Evolutionary conservation across 2,797 vertebrate species (phyloP), one percentile per base, ranked within the genome.

Genomic region (Pachyuromys duprasi): DNA sequence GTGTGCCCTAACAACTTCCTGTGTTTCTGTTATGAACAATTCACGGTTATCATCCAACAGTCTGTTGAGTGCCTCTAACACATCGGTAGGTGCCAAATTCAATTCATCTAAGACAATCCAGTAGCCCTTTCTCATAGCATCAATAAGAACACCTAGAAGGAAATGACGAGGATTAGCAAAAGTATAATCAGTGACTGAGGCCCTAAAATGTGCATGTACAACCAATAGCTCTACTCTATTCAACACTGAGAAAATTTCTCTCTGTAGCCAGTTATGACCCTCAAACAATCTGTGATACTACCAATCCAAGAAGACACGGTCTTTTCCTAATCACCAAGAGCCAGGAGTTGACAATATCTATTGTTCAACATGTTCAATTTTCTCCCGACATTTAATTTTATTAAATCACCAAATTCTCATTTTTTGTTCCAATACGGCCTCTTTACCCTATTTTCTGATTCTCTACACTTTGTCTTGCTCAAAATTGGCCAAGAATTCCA

Each of bases 21-120:
- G 99, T 2, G 99, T 99, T 98, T 99, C 99, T 0, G 99, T 99
- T 86, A 99, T 98, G 81, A 99, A 99, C 49, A 99, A 98, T 97
- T 99, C 99, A 83, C 99, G 98, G 98, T 99, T 99, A 98, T 99
- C 99, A 45, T 99, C 99, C 74, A 99, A 97, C 55, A 99, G 98
- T 93, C 99, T 98, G 98, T 99, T 99, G 24, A 99, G 99, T 91
- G 99, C 99, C 97, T 99, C 99, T 91, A 99, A 98, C 60, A 99
- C 99, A 92, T 99, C 99, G 0, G 99, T 99, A 94, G 99, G 99
- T 70, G 99, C 99, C 90, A 99, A 98, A 97, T 99, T 99, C 96
- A 99, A 97, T 97, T 99, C 99, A 91, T 99, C 99, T 53, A 99
- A 98, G 94, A 99, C 99, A 81, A 99, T 99, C 99, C 99, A 99